Conservation (phyloP, 1,140 invertebrate genomes). For the Cephus cinctus region DNA sequence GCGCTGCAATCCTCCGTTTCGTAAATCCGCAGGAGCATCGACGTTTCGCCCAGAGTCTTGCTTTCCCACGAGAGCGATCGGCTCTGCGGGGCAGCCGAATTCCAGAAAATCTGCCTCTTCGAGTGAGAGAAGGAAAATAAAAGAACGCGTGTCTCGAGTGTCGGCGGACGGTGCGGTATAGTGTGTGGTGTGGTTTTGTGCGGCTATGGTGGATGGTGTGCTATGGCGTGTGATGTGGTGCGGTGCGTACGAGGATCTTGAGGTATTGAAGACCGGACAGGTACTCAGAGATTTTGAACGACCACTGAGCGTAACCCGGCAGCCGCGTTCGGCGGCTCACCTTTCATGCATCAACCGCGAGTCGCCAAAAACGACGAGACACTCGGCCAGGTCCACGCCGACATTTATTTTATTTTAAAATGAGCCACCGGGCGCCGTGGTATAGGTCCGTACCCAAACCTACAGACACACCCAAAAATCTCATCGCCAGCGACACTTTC, state of each 20-base stretch:
- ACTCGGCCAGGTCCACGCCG: too few species aligned
- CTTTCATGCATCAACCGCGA: constrained; percentile 25
- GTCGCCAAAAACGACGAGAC: too few species aligned
- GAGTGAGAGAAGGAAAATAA: constrained; percentile 24
- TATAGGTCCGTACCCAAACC: too few species aligned
- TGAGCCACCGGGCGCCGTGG: too few species aligned
- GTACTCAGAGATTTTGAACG: not conserved
- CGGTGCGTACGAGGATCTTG: not conserved
- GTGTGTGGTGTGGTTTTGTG: not conserved
- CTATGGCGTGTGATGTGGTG: not conserved
- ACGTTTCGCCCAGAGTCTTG: too few species aligned
- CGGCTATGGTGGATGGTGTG: not conserved
- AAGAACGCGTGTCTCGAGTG: constrained; percentile 30
- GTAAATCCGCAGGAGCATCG: too few species aligned
- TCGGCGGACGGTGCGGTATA: constrained; percentile 12
- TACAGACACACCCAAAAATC: too few species aligned
- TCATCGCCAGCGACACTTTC: too few species aligned
- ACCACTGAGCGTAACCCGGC: constrained; percentile 19
- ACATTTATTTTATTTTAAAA: too few species aligned
- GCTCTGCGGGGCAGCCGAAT: constrained; percentile 13
- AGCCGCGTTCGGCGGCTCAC: constrained; percentile 26
- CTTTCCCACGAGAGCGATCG: constrained; percentile 19
- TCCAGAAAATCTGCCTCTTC: constrained; percentile 23
- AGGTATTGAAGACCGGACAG: not conserved
- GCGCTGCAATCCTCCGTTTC: too few species aligned